Evolutionary conservation across 2,113 vertebrate genomes (phyloP), one percentile per base, ranked within the genome.

Genomic region (Channa argus): DNA sequence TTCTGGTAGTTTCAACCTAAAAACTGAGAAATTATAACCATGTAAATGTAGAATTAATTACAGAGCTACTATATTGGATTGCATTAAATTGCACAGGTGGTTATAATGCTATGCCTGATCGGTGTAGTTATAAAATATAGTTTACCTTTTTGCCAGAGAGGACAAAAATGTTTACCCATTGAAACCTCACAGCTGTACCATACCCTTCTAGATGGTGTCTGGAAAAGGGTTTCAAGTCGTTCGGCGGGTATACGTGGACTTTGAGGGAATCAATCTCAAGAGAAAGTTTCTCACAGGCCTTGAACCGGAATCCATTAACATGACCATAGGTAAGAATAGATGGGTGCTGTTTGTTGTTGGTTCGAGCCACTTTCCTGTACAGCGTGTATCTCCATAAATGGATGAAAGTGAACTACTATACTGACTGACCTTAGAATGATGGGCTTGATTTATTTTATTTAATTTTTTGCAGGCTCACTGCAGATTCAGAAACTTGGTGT

Each of bases 241-340:
- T 37, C 95, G 96, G n/a, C 86, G 96, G 15, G 94, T 97, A 24
- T 98, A 95, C 5, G 96, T 98, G 24, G 96, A 98, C 89, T 97
- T 97, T 47, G 96, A 97, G 43, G 96, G 96, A 10, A 96, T 98
- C 89, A 97, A 92, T 77, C 95, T 98, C 44, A 96, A 94, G 67
- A 93, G 94, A 80, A 98, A 97, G 83, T 98, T 97, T 77, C 94
- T 96, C 71, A 96, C 95, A 5, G 96, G 96, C 43, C 90, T 98
- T 11, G 96, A 97, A 70, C 96, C 96, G 12, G 96, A 97, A 69
- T 90, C 88, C 36, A 94, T 98, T 72, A 95, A 95, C 51, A 94
- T 98, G 90, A 95, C 96, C 86, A 97, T 98, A 39, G 96, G 96
- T 97, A 91, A 94, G 51, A 43, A 56, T 12, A 8, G 36, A 1